Evolutionary conservation across 1,140 invertebrate genomes (phyloP), one percentile per base, ranked within the genome.

Genomic region (Saccostrea glomerata): DNA sequence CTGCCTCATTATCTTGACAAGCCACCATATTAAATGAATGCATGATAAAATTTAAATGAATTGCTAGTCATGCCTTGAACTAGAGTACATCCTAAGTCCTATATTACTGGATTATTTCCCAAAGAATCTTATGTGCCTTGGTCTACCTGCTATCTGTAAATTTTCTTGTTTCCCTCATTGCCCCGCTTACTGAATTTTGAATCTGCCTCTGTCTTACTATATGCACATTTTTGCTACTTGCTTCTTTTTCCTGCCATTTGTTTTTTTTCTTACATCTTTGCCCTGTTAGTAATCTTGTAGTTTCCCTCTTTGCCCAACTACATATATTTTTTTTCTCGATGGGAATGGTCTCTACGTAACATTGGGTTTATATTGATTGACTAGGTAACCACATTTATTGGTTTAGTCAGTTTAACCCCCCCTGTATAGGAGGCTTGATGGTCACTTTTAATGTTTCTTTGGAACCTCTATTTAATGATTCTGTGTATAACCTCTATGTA

Each of bases 1-100:
- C 70, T 36, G 70, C 70, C 30, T 77, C 25, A 77, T 25, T 77
- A 77, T 77, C 70, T 77, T 77, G 70, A 77, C 70, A 77, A 25
- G 25, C 30, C 70, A 30, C 70, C 30, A 30, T 77, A 77, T 77
- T 1, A 12, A 77, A 25, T 77, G 70, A 30, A 47, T 47, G 47
- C 13, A 12, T 15, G 11, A 30, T 77, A 13, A 77, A 77, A 77
- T 12, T 77, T 77, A 15, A 36, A 30, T 77, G 15, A 77, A 77
- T 77, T 77, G 11, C 11, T 30, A 77, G 70, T 77, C 25, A 77
- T 9, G 30, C 70, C 25, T 77, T 77, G 70, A 30, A 11, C 30
- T 30, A 60, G 0, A 9, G 3, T 7, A 47, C 47, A 7, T 47
- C 47, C 2, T 9, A 47, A 47, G 47, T 47, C 47, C 47, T 47